A percentile compares a stretch with the other conserved stretches of the same genome.
These are phyloP conservation scores for Cephus sareptanus DNA, from an alignment of 2,888 invertebrate genomes.

Conservation along the genomic window DNA sequence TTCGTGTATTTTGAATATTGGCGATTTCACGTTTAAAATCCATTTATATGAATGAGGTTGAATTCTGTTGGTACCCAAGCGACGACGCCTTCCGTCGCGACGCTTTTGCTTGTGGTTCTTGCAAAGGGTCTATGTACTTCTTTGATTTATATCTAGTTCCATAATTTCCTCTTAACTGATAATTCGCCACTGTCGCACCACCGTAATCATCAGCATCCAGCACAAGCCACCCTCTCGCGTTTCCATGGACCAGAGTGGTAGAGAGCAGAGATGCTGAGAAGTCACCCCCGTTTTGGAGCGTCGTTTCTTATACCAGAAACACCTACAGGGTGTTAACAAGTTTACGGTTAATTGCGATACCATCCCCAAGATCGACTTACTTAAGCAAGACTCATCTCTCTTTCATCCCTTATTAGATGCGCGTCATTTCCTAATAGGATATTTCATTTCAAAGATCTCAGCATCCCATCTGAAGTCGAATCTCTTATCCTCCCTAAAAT, in stretches of 20 bases:
- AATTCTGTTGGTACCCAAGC: conserved; percentile 9
- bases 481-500: too few relatives aligned
- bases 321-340: too few relatives aligned
- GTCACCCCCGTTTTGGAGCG: too few relatives aligned
- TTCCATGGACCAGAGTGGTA: not conserved
- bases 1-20: conserved; percentile 32
- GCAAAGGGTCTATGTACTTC: not conserved
- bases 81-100: not conserved
- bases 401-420: too few relatives aligned
- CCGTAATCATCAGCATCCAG: conserved; percentile 24
- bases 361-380: too few relatives aligned
- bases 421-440: too few relatives aligned
- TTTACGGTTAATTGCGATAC: too few relatives aligned
- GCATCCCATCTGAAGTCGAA: too few relatives aligned
- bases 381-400: too few relatives aligned
- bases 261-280: too few relatives aligned
- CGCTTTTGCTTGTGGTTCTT: not conserved
- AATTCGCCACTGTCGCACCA: conserved; percentile 43
- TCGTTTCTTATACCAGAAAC: too few relatives aligned
- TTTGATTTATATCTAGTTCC: conserved; percentile 62
- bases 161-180: conserved; percentile 63
- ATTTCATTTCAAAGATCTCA: too few relatives aligned
- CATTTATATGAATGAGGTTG: conserved; percentile 43
- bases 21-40: conserved; percentile 45
- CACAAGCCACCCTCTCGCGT: conserved; percentile 30